Base-by-base conservation (phyloP, 2,113 vertebrate genomes). In the Halichoeres trimaculatus region DNA sequence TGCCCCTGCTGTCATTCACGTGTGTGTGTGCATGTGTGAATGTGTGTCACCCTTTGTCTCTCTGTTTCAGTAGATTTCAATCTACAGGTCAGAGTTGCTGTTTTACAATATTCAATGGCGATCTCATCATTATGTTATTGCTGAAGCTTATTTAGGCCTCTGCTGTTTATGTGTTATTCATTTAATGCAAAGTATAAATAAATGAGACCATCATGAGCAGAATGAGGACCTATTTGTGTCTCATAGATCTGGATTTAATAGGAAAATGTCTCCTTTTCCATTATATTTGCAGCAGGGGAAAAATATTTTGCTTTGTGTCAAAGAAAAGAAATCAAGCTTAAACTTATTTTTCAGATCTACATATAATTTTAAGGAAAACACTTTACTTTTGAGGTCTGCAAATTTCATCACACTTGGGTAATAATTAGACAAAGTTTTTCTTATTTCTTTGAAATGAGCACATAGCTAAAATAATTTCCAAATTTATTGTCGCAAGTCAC, bases 1-100 rank as follows among this genome's bases (percentile, higher is more conserved):
- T 68, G 54, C 57, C 70, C 72, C 84, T 30, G 67, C 71, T 85
- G 78, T 74, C 64, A 71, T 50, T 51, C 22, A 45, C n/a, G 19
- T 71, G 45, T 54, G 50, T 70, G 59, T 53, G 22, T 36, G 47
- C 57, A n/a, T 45, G 43, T 56, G 43, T 65, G 36, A 23, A 8
- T 55, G 57, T 62, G 67, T 54, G 52, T 71, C 51, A 58, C 10
- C 53, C 50, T 60, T 54, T 63, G 38, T n/a, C 16, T 30, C 24
- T 11, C 22, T 24, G 11, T 17, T 68, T 30, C 53, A 11, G 12
- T 73, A 22, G 55, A 43, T 35, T 10, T 47, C 20, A 41, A 57
- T 1, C 17, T 34, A 22, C 3, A 68, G 7, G n/a, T 14, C 1
- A 0, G 19, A 70, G 45, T 34, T 79, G 26, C 47, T 58, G 30